Base-by-base conservation (phyloP, 2,113 vertebrate genomes). In the Pseudorasbora parva region DNA sequence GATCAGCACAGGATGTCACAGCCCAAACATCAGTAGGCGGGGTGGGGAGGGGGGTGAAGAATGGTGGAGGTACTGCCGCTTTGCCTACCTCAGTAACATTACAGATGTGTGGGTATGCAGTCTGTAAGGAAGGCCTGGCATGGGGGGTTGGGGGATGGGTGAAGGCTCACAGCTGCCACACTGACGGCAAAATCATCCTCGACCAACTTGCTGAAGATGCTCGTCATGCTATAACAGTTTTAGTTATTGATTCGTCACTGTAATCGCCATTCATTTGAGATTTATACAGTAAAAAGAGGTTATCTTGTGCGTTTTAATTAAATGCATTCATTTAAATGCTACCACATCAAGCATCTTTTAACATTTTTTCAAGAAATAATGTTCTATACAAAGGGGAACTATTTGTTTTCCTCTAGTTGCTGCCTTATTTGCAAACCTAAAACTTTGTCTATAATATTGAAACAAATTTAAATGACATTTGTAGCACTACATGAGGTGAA, bases 91-190 rank as follows among this genome's bases (percentile, higher is more conserved):
- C 45, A 8, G 76, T 85, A 82, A 75, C 75, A 60, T 77, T 84
- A 82, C 45, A 82, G 79, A 84, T 81, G 81, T 80, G 86, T 87
- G 81, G 84, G 86, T 62, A 80, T 78, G 49, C 23, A 54, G 54
- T 41, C 27, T 80, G 68, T 41, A 21, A 74, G 77, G 66, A 56
- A 27, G 62, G 47, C 41, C 56, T 62, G 73, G 47, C 77, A 47
- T n/a, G 4, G 25, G 57, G 64, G n/a, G 21, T n/a, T 27, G 54
- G 72, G 23, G 10, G 59, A n/a, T 51, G 77, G 76, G 47, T 56
- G 69, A 49, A 41, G 12, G 78, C 78, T 45, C 56, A 62, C 85
- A 88, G 81, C 79, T 87, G 87, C 72, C 74, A 68, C 45, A 59
- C 9, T 73, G 83, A 83, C 37, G 45, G 71, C 69, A 60, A 62